These are phyloP conservation scores for Nyleta sp. DNA, from an alignment of 2,888 invertebrate species.

Conservation along the genomic window DNA sequence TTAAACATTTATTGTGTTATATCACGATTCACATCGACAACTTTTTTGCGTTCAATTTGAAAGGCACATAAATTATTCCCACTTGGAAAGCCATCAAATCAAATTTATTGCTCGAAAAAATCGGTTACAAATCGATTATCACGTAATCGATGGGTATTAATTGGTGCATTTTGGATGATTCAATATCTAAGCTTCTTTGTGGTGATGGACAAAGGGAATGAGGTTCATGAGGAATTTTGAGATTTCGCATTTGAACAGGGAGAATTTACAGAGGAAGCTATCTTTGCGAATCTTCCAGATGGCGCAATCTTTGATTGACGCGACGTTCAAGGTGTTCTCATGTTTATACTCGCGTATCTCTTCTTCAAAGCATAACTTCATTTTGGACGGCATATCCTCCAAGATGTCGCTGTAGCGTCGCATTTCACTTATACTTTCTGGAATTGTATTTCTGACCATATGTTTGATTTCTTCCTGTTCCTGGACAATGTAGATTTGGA, in stretches of 20 bases:
- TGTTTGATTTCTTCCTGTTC: not conserved
- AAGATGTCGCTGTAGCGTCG: not conserved
- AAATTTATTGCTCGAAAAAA: no score
- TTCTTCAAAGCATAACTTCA: not conserved
- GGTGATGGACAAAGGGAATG: not conserved
- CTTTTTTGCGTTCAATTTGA: not conserved
- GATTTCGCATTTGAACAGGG: not conserved
- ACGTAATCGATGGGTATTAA: no score
- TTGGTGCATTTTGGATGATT: no score
- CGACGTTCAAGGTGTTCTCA: not conserved
- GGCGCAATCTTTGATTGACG: slow-evolving; percentile 2
- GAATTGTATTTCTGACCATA: not conserved
- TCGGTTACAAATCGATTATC: no score
- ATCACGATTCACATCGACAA: not conserved
- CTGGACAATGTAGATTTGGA: no score
- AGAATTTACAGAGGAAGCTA: not conserved
- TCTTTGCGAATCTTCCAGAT: slow-evolving; percentile 9
- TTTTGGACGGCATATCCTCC: not conserved
- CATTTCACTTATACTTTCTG: not conserved
- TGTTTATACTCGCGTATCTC: not conserved
- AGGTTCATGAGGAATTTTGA: not conserved
- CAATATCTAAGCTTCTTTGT: not conserved
- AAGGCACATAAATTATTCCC: no score
- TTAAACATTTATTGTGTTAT: no score
- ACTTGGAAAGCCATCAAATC: no score